phyloP scores from a whole-genome alignment of 1,140 invertebrate genomes.

The Eufriesea mexicana region DNA sequence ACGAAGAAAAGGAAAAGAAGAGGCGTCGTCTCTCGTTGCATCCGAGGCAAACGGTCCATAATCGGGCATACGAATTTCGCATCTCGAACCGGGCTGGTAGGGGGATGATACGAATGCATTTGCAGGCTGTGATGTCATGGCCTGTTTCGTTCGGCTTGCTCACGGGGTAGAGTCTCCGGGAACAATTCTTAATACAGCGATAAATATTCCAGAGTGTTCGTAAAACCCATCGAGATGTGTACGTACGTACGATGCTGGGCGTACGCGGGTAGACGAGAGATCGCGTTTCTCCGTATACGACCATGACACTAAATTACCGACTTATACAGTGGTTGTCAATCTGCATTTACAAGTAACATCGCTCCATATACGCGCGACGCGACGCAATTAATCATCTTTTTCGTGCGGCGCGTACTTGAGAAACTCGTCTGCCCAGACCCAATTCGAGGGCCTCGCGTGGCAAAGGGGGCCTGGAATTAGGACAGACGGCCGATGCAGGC shows the following conservation, averaged over 20 bases:
- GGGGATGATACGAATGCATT: constrained; percentile 54
- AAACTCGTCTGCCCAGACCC: constrained; percentile 36
- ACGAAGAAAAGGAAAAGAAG: background rate
- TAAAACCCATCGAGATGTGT: background rate
- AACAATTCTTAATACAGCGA: constrained; percentile 45
- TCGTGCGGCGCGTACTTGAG: constrained; percentile 6
- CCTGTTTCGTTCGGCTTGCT: constrained; percentile 60
- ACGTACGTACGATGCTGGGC: background rate
- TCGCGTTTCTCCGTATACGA: constrained; percentile 46
- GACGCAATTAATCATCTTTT: constrained; percentile 34
- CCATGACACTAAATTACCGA: constrained; percentile 71
- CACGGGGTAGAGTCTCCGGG: background rate
- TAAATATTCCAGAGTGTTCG: constrained; percentile 51
- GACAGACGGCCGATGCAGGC: too few species aligned
- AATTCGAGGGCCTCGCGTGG: background rate
- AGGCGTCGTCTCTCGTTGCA: background rate
- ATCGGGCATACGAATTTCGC: constrained; percentile 53
- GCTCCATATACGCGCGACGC: constrained; percentile 18
- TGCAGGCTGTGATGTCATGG: constrained; percentile 73
- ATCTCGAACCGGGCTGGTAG: constrained; percentile 2
- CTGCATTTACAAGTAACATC: background rate
- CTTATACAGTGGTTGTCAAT: constrained; percentile 50
- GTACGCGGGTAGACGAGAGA: constrained; percentile 16
- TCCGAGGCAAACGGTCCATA: constrained; percentile 47
- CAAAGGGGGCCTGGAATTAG: background rate